These are phyloP conservation scores for Podabrus alpinus DNA, from an alignment of 2,888 invertebrate genomes.

Conservation along the genomic window DNA sequence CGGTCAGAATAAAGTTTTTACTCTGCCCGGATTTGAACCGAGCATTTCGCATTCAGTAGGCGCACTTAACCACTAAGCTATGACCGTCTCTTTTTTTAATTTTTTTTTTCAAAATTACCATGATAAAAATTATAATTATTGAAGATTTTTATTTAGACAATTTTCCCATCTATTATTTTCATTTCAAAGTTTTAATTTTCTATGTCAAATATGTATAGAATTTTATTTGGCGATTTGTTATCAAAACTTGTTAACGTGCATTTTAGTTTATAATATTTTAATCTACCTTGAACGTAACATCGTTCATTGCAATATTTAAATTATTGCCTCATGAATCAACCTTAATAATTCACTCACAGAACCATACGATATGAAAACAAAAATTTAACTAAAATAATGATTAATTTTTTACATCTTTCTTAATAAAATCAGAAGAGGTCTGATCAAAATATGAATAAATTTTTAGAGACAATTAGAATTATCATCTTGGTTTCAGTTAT, in stretches of 20 bases:
- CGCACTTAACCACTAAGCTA: too few species aligned
- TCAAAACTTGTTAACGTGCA: neutral
- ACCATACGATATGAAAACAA: neutral
- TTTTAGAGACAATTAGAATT: neutral
- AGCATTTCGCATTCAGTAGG: too few species aligned
- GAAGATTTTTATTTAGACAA: neutral
- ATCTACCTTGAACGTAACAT: neutral
- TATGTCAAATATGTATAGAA: neutral
- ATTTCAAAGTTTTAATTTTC: too few species aligned
- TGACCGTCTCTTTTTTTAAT: too few species aligned
- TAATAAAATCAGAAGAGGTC: neutral
- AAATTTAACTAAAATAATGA: too few species aligned
- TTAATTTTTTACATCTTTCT: too few species aligned
- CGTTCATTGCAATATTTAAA: neutral
- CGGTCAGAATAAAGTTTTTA: too few species aligned
- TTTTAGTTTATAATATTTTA: neutral
- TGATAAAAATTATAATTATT: too few species aligned
- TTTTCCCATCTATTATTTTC: neutral
- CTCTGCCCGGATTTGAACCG: too few species aligned
- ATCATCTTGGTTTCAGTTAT: neutral
- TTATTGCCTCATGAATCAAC: too few species aligned
- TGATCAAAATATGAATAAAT: neutral
- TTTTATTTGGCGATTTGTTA: neutral
- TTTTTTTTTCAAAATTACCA: too few species aligned
- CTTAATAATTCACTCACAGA: too few species aligned